Evolutionary conservation across 1,140 invertebrate genomes (phyloP).

Genomic region (Formica exsecta): DNA sequence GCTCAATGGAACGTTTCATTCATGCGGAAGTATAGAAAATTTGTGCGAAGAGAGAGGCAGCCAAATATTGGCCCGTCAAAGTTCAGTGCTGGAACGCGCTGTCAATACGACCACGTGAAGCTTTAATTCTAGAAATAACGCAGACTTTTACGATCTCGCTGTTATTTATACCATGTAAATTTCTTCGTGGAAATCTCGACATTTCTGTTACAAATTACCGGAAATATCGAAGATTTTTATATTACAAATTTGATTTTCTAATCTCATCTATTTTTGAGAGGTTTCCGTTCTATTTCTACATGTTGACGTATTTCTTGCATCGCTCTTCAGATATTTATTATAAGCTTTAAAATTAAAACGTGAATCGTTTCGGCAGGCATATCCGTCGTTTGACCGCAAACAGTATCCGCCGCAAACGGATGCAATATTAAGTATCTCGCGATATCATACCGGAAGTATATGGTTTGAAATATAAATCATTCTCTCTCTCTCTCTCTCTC

Average conservation of each 20-base stretch:
- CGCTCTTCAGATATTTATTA: not conserved
- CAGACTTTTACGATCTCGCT: not conserved
- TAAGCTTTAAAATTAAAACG: not conserved
- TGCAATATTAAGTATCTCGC: slow-evolving; percentile 50
- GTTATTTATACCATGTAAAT: slow-evolving; percentile 3
- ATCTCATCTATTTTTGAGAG: not conserved
- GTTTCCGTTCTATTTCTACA: not conserved
- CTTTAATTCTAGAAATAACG: slow-evolving; percentile 12
- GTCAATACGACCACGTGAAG: not conserved
- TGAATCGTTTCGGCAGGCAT: not conserved
- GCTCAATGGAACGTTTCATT: slow-evolving; percentile 5
- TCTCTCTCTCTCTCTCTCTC: no score
- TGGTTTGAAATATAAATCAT: not conserved
- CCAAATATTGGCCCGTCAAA: slow-evolving; percentile 15
- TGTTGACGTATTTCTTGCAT: not conserved
- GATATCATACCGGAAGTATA: slow-evolving; percentile 33
- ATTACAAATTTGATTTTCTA: not conserved
- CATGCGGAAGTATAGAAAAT: slow-evolving; percentile 47
- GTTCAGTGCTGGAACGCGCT: not conserved
- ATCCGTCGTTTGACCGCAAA: slow-evolving; percentile 40
- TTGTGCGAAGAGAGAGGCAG: not conserved
- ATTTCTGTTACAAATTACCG: not conserved
- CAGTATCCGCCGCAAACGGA: slow-evolving; percentile 48
- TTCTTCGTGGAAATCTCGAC: not conserved
- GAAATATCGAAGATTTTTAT: not conserved